Conservation (phyloP, 1,140 invertebrate species). For the Lordiphosa collinella region DNA sequence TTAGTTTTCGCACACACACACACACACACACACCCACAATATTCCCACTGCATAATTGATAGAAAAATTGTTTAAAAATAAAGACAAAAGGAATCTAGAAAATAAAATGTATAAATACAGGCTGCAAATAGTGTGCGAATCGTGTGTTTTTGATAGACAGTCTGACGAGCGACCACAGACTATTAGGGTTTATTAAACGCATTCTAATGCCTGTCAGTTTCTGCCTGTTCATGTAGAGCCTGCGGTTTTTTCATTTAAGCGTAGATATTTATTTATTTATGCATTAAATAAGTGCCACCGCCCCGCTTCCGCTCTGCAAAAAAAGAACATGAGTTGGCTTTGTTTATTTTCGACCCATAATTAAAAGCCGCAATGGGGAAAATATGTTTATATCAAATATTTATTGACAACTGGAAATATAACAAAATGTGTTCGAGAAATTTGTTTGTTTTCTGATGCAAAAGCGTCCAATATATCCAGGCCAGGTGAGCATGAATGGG, state of each 20-base stretch:
- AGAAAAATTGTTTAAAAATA: constrained; percentile 24
- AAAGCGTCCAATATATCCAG: too few relatives aligned
- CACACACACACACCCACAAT: constrained; percentile 46
- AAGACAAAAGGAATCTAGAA: constrained; percentile 24
- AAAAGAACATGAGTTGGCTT: constrained; percentile 26
- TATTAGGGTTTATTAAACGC: constrained; percentile 71
- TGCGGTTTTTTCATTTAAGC: constrained; percentile 50
- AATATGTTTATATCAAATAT: constrained; percentile 23
- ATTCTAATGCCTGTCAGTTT: constrained; percentile 55
- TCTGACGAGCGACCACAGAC: constrained; percentile 41
- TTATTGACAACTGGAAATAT: constrained; percentile 14
- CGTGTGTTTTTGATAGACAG: constrained; percentile 37
- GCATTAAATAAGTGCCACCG: constrained; percentile 35
- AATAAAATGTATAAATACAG: constrained; percentile 13
- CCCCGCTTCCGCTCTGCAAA: neutral
- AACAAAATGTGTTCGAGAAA: neutral
- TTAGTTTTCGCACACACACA: constrained; percentile 26
- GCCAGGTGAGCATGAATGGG: too few relatives aligned
- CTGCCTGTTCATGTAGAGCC: constrained; percentile 10
- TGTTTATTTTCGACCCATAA: constrained; percentile 56
- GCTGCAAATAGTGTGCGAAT: constrained; percentile 22
- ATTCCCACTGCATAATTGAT: constrained; percentile 56
- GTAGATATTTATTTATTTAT: constrained; percentile 62
- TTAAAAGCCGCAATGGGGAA: constrained; percentile 41
- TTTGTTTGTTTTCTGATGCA: too few relatives aligned